Evolutionary conservation across 2,797 vertebrate species (phyloP).

Genomic region (Tamandua tetradactyla): DNA sequence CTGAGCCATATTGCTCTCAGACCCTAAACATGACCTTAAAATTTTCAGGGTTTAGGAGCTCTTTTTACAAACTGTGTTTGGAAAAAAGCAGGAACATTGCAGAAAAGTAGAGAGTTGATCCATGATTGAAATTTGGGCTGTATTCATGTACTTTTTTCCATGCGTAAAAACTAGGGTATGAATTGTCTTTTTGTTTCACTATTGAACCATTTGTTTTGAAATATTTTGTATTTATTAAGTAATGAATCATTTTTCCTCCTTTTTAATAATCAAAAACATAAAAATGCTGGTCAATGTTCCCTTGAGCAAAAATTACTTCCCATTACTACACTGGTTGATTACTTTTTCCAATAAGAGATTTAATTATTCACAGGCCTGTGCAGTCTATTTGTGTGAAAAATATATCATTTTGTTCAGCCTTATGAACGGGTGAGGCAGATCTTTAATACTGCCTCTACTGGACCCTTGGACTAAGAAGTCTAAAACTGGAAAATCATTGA

Average conservation of each 20-base stretch:
- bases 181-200: not conserved
- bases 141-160: not conserved
- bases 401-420: not conserved
- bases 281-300: not conserved
- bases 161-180: not conserved
- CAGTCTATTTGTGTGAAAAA: not conserved
- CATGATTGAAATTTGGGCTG: slow-evolving; percentile 8
- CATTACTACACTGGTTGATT: not conserved
- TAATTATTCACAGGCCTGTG: not conserved
- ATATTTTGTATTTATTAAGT: slow-evolving; percentile 32
- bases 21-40: not conserved
- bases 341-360: not conserved
- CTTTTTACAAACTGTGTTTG: not conserved
- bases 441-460: not conserved
- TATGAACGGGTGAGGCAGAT: not conserved
- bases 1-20: not conserved
- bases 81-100: not conserved
- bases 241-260: not conserved
- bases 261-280: not conserved
- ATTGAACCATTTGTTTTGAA: not conserved
- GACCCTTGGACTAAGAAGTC: not conserved
- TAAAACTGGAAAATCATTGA: not conserved
- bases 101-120: not conserved
- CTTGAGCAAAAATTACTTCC: not conserved
- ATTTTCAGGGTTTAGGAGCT: not conserved